phyloP scores from a whole-genome alignment of 2,113 vertebrate genomes.

The Corydoras sp. region DNA sequence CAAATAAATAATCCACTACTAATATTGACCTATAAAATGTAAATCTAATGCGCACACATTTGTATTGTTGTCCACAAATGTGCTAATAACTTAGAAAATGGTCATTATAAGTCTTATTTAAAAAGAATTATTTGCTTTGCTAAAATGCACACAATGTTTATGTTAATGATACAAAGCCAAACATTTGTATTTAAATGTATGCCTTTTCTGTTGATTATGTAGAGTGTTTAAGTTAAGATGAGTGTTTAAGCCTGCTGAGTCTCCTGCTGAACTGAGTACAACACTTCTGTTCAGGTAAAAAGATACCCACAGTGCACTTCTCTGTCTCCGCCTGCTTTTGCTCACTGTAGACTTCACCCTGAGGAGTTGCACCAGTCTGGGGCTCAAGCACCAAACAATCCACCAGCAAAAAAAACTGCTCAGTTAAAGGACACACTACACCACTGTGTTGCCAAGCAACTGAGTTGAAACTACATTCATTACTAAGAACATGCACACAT shows the following conservation, averaged over 20 bases:
- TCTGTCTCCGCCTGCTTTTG: conserved; percentile 19
- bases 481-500: conserved; percentile 25
- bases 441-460: conserved; percentile 38
- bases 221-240: conserved; percentile 10
- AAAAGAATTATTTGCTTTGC: no score
- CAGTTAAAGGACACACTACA: conserved; percentile 33
- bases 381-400: conserved; percentile 6
- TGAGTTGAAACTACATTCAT: conserved; percentile 20
- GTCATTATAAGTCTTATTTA: no score
- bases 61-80: no score
- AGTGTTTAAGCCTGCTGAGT: conserved; percentile 32
- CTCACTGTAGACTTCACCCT: conserved; percentile 30
- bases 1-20: no score
- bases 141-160: no score
- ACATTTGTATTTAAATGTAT: no score
- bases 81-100: no score
- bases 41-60: no score
- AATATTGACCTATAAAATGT: no score
- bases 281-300: conserved; percentile 30
- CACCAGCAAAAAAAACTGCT: conserved; percentile 27
- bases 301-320: conserved; percentile 18
- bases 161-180: no score
- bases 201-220: not conserved
- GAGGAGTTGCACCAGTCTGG: conserved; percentile 19
- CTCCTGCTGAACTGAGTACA: conserved; percentile 23